Evolutionary conservation across 92 coral and sea anemone genomes (phyloP).

Genomic region (Blastomussa wellsi): DNA sequence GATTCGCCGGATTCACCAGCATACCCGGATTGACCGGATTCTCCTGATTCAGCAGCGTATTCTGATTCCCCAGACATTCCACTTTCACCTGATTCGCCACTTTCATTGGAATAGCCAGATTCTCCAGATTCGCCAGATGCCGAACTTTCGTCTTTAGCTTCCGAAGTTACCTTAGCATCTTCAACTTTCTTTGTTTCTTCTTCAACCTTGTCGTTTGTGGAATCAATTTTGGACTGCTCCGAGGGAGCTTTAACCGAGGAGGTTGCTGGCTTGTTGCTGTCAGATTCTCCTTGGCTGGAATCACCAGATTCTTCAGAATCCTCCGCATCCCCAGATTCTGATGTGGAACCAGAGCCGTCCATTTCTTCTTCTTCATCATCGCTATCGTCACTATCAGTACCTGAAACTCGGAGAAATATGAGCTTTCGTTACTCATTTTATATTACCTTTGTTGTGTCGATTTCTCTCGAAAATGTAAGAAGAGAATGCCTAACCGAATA

Average conservation of each 20-base stretch:
- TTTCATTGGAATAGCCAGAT: slow-evolving; percentile 37
- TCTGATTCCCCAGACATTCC: slow-evolving; percentile 40
- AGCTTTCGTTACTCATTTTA: not conserved
- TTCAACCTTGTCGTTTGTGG: not conserved
- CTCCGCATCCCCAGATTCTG: slow-evolving; percentile 69
- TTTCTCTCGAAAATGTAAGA: not conserved
- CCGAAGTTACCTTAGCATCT: slow-evolving; percentile 6
- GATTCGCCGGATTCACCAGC: slow-evolving; percentile 47
- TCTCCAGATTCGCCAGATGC: slow-evolving; percentile 53
- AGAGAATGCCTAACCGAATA: not conserved
- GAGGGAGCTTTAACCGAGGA: slow-evolving; percentile 18
- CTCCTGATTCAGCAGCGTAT: slow-evolving; percentile 22
- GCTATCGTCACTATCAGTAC: slow-evolving; percentile 16
- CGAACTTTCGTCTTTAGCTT: slow-evolving; percentile 37
- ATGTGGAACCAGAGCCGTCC: slow-evolving; percentile 92
- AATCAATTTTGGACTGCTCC: not conserved
- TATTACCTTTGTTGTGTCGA: not conserved
- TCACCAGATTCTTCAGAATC: slow-evolving; percentile 72
- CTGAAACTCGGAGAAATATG: slow-evolving; percentile 3
- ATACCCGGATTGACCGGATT: slow-evolving; percentile 40
- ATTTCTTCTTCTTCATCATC: slow-evolving; percentile 76
- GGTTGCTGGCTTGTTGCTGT: slow-evolving; percentile 21
- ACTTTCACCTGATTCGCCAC: slow-evolving; percentile 47
- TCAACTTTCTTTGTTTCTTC: not conserved
- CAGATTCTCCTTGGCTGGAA: slow-evolving; percentile 74